Evolutionary conservation across 2,888 invertebrate genomes (phyloP).

Genomic region (Alviniconcha strummeri): DNA sequence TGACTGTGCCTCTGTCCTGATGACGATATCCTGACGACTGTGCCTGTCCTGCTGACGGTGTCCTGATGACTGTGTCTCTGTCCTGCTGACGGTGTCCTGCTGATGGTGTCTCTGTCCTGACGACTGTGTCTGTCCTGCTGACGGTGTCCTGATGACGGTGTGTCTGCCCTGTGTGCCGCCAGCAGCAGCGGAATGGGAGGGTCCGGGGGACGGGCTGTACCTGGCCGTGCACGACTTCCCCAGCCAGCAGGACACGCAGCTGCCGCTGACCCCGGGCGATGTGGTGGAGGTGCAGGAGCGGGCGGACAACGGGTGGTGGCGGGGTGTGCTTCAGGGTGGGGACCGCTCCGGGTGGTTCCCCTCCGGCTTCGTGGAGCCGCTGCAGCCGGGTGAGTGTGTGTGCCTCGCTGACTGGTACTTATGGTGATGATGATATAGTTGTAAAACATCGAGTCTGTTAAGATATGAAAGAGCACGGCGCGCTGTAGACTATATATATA

Average conservation of each 20-base stretch:
- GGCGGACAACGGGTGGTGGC: slow-evolving; percentile 69
- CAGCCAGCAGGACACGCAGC: slow-evolving; percentile 54
- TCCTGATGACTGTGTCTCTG: no score
- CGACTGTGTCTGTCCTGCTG: no score
- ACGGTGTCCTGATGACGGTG: no score
- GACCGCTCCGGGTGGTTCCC: slow-evolving; percentile 67
- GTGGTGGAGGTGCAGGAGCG: slow-evolving; percentile 58
- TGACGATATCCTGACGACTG: no score
- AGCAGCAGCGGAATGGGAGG: background rate
- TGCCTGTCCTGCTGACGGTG: no score
- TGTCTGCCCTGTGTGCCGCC: no score
- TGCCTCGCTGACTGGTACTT: background rate
- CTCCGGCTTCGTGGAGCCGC: slow-evolving; percentile 62
- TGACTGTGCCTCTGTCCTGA: no score
- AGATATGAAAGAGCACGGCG: background rate
- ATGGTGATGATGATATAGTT: background rate
- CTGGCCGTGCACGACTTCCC: slow-evolving; percentile 53
- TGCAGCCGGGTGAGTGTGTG: slow-evolving; percentile 17
- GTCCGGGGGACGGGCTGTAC: slow-evolving; percentile 34
- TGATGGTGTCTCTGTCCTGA: no score
- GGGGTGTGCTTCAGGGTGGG: slow-evolving; percentile 50
- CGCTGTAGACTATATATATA: background rate
- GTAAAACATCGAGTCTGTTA: background rate
- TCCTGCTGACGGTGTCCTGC: no score
- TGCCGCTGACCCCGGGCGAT: slow-evolving; percentile 61